phyloP scores from a whole-genome alignment of 64 coral and sea anemone genomes.

The Trachythela sp. region DNA sequence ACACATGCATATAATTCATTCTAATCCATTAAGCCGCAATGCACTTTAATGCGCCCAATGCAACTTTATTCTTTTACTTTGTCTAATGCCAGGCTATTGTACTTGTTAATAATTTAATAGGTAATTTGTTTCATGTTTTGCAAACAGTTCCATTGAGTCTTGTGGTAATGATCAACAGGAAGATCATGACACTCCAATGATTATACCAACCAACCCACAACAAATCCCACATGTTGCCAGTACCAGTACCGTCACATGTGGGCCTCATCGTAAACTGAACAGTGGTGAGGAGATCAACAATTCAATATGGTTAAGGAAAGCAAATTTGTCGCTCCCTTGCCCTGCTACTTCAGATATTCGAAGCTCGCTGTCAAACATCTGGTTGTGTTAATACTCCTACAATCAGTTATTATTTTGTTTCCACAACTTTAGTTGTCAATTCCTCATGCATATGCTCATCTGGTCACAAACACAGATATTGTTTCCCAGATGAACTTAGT shows the following conservation, averaged over 20 bases:
- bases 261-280: constrained; percentile 21
- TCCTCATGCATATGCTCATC: constrained; percentile 4
- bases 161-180: background rate
- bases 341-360: constrained; percentile 12
- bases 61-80: no score
- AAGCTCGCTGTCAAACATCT: background rate
- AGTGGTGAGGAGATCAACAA: constrained; percentile 13
- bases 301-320: constrained; percentile 14
- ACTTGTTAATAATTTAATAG: no score
- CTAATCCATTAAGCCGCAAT: no score
- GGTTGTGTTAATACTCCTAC: constrained; percentile 19
- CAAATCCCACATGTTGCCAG: no score
- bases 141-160: background rate
- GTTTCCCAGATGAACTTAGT: background rate
- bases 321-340: constrained; percentile 40
- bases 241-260: background rate
- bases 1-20: no score
- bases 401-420: constrained; percentile 12
- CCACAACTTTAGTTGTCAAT: background rate
- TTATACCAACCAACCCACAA: background rate
- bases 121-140: no score
- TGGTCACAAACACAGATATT: constrained; percentile 16
- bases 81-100: no score
- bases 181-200: no score
- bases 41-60: no score